A percentile compares a stretch with the other conserved stretches of the same genome.
Evolutionary conservation across 2,797 vertebrate species (phyloP).

Genomic region (Acanthornis magna): DNA sequence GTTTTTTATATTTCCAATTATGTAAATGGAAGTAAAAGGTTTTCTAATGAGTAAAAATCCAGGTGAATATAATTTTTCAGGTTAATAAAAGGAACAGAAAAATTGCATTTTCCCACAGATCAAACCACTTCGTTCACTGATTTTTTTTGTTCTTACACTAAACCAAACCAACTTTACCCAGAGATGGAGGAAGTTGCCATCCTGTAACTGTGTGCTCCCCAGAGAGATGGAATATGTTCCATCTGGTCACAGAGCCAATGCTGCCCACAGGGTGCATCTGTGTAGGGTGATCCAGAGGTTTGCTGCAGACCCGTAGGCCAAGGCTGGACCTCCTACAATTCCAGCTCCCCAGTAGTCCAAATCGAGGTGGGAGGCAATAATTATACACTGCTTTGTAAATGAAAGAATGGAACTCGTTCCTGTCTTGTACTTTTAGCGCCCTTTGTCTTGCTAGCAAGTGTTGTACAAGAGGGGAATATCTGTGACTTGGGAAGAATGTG

Average conservation of each 20-base stretch:
- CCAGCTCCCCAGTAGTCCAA: not conserved
- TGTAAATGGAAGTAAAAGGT: not conserved
- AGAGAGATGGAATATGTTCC: not conserved
- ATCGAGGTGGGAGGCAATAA: not conserved
- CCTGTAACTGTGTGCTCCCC: not conserved
- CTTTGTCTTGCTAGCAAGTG: not conserved
- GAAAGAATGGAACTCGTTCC: not conserved
- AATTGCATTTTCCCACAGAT: not conserved
- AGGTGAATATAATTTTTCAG: not conserved
- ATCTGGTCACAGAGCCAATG: not conserved
- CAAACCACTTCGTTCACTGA: not conserved
- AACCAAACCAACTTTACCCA: not conserved
- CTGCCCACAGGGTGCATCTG: accelerated
- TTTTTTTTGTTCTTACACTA: not conserved
- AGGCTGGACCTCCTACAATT: not conserved
- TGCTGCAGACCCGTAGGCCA: not conserved
- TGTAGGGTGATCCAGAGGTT: not conserved
- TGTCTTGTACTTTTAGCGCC: not conserved
- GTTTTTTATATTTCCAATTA: not conserved
- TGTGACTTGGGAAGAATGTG: not conserved
- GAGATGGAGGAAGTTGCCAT: not conserved
- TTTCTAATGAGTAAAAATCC: not conserved
- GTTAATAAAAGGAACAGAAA: not conserved
- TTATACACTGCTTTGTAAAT: not conserved
- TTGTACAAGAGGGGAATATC: not conserved